Conservation (phyloP, 2,888 invertebrate species). For the Lasioglossum villosulum region DNA sequence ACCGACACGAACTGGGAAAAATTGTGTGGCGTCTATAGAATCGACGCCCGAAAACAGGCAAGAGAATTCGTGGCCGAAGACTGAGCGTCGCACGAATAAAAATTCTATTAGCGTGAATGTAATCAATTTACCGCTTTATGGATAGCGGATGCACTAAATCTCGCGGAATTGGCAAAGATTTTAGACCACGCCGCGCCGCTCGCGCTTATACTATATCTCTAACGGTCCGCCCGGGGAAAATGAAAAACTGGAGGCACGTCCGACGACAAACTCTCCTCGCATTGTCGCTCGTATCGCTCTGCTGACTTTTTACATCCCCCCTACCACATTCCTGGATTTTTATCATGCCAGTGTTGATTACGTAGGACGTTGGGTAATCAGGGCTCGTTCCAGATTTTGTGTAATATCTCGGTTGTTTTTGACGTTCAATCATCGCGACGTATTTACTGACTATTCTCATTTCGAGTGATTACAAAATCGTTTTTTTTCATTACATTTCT, state of each 20-base stretch:
- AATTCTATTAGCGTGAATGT: constrained; percentile 56
- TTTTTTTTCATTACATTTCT: not conserved
- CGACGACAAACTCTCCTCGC: constrained; percentile 1
- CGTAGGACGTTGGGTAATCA: constrained; percentile 17
- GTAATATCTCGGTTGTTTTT: not conserved
- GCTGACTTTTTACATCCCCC: constrained; percentile 11
- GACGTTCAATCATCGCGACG: not conserved
- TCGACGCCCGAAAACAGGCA: not conserved
- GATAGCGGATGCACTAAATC: constrained; percentile 50
- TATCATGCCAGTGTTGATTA: constrained; percentile 32
- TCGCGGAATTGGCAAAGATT: constrained; percentile 56
- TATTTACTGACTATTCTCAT: not conserved
- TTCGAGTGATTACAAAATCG: not conserved
- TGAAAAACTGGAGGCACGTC: constrained; percentile 34
- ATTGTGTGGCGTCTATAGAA: not conserved
- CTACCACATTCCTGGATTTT: constrained; percentile 14
- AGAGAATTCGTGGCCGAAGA: not conserved
- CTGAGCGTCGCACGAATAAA: constrained; percentile 43
- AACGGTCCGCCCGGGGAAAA: constrained; percentile 17
- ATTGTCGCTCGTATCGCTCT: constrained; percentile 27
- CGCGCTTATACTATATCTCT: constrained; percentile 18
- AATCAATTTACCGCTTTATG: constrained; percentile 55
- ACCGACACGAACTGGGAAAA: not conserved
- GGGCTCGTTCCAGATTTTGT: constrained; percentile 1
- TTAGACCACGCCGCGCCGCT: constrained; percentile 13